Evolutionary conservation across 2,797 vertebrate species (phyloP), one percentile per base, ranked within the genome.

Genomic region (Neomorphus geoffroyi): DNA sequence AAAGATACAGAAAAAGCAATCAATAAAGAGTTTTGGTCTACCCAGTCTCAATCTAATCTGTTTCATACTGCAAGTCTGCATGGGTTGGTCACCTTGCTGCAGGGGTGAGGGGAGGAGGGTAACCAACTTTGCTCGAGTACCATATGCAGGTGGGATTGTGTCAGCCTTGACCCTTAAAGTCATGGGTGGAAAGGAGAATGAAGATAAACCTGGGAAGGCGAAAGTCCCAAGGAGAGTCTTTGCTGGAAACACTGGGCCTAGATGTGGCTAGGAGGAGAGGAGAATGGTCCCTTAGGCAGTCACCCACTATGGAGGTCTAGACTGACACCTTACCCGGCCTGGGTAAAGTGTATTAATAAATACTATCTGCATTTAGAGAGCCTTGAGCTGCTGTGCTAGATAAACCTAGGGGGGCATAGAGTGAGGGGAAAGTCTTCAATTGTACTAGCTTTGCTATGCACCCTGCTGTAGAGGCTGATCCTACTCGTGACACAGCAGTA

Each of bases 21-120:
- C 94, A 96, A 91, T 96, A 97, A 96, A 77, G 88, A 78, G 50
- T 92, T 90, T 93, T 96, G 91, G 53, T 89, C 64, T 83, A 95
- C 28, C 11, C 46, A 7, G 6, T 80, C 72, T 96, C 80, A 72
- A 27, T 33, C 19, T 88, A 11, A 30, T 74, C 33, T 90, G 5
- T 69, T 77, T 80, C 48, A 51, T 73, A 30, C 6, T 71, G 26
- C 2, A 9, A 37, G 24, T 21, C 43, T 4, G 14, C 4, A 5
- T 39, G 53, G 26, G 21, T 66, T 84, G 61, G 41, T 14, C 15
- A 23, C 12, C 16, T 88, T 88, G 54, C 18, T 77, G 46, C 33
- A 28, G 35, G 33, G 35, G 15, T 27, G 23, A 11, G 28, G 53
- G 19, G 32, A 46, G 33, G 24, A 54, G 3, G 9, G 30, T 60